Base-by-base conservation (phyloP, 1,140 invertebrate species). In the Brachionus rotundiformis region DNA sequence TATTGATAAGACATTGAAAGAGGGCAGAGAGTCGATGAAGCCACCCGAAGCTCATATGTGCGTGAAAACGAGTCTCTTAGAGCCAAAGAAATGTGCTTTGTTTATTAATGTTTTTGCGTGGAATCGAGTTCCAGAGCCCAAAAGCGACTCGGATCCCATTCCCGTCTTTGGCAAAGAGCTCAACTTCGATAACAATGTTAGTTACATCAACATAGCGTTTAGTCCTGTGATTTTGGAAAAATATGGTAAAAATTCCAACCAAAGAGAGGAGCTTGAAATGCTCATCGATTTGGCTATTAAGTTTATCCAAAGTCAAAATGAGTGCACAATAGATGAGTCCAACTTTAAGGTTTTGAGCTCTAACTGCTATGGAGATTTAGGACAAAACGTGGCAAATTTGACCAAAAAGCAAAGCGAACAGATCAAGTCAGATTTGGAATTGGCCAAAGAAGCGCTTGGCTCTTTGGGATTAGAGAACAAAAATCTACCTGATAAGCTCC, bases 1-100 rank as follows among this genome's bases (percentile, higher is more conserved):
- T 59, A 79, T 79, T 33, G 59, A 79, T n/a, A 79, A 79, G 13
- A 79, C 76, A 39, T 39, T 79, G 16, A 79, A 79, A 59, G 76
- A 79, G 31, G 76, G 47, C 19, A 33, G 47, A 23, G 59, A 63
- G 19, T 29, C 76, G 3, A 10, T 79, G 76, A 79, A 79, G 31
- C 29, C 59, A 0, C 76, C 76, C 2, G 76, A 79, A 25, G 29
- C 76, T 27, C 59, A 59, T 10, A 54, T 54, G 76, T 79, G 76
- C 33, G 31, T 79, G 13, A 54, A 39, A 79, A 59, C 76, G 25
- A 33, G 44, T 54, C 47, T 79, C 11, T 23, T 54, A 11, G 76
- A 79, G 19, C 76, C 76, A 33, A 79, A 79, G 59, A 63, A 59
- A 10, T 59, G 76, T 11, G 59, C 49, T 59, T 36, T 79, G 10